Evolutionary conservation across 2,888 invertebrate species (phyloP), one percentile per base, ranked within the genome.

Genomic region (Sphaerophoria taeniata): DNA sequence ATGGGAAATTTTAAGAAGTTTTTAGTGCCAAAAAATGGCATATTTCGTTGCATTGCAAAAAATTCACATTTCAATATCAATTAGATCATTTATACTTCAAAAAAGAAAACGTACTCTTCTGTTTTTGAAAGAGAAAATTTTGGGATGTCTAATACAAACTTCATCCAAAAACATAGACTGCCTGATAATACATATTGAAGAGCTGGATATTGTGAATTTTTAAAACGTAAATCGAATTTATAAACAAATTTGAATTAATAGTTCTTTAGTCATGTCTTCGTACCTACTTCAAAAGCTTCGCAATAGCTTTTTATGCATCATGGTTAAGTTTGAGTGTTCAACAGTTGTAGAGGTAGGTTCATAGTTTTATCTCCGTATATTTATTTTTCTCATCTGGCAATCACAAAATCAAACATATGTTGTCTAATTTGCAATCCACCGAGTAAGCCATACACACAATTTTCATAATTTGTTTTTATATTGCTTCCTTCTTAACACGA

Each of bases 401-500:
- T 61, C 24, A 24, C 43, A 51, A 65, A 6, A 39, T 31, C 31
- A 11, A 56, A 61, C 78, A 83, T 74, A 83, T 83, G 73, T 51
- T 74, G 63, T 31, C 0, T 14, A 6, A 72, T 33, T 53, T n/a
- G 60, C 53, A 72, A 24, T 58, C 45, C 45, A 56, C 16, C 24
- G 33, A 53, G 36, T 14, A 70, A 49, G 31, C 53, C 47, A 5
- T 12, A 2, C 49, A 65, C 34, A 49, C 67, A 58, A 71, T 14
- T 11, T 43, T 4, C 1, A 24, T 24, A 2, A 24, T n/a, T n/a
- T n/a, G n/a, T n/a, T n/a, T n/a, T n/a, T n/a, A n/a, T n/a, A n/a
- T 24, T 24, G 24, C 24, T 24, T 24, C 24, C 24, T 24, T 70
- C 74, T 74, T 43, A 14, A 67, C 69, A 72, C 60, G 24, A 24